Conservation (phyloP, 2,113 vertebrate genomes). For the Cromileptes altivelis region DNA sequence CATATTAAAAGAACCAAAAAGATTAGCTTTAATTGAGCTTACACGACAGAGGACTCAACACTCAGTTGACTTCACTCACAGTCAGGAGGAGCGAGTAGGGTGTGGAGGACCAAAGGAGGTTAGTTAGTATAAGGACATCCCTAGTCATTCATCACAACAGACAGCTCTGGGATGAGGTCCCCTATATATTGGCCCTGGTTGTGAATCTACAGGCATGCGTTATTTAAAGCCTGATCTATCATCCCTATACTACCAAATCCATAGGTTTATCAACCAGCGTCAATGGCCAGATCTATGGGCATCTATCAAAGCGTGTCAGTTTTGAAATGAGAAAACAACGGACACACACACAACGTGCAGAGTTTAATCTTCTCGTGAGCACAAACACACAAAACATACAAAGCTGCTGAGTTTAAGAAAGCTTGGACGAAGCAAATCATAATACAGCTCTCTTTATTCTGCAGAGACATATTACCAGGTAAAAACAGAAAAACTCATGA, state of each 20-base stretch:
- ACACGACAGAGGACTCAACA: not conserved
- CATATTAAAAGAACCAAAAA: not conserved
- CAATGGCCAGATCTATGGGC: constrained; percentile 49
- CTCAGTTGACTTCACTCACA: not conserved
- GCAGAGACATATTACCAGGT: not conserved
- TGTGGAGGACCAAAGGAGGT: constrained; percentile 26
- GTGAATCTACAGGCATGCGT: constrained; percentile 46
- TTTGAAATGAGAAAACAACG: constrained; percentile 68
- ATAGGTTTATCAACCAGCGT: constrained; percentile 66
- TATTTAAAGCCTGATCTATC: constrained; percentile 70
- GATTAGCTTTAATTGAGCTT: not conserved
- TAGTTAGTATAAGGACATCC: constrained; percentile 49
- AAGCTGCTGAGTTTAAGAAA: constrained; percentile 49
- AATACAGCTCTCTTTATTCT: constrained; percentile 33
- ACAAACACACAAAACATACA: constrained; percentile 36
- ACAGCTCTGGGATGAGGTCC: constrained; percentile 63
- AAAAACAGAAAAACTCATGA: constrained; percentile 30
- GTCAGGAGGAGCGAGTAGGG: constrained; percentile 1
- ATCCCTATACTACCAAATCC: constrained; percentile 61
- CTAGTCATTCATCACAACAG: constrained; percentile 64
- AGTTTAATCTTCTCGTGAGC: constrained; percentile 53
- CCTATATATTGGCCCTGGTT: constrained; percentile 40
- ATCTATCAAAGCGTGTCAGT: constrained; percentile 67
- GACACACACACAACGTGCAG: constrained; percentile 12
- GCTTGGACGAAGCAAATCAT: constrained; percentile 37